Evolutionary conservation across 2,797 vertebrate genomes (phyloP).

Genomic region (Clarias pachynema): DNA sequence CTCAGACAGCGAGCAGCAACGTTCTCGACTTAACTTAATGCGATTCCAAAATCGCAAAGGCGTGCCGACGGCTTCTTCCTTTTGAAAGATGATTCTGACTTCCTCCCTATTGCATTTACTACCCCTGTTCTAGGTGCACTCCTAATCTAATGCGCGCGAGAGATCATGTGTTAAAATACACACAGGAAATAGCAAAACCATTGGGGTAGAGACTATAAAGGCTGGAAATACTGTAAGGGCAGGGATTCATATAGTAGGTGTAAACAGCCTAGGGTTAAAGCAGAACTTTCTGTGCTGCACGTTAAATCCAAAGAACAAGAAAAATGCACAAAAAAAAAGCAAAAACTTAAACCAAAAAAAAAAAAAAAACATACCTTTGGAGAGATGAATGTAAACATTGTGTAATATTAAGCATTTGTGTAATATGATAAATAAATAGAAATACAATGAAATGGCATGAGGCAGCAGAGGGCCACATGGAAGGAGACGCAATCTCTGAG

Average conservation of each 20-base stretch:
- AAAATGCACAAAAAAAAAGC: not conserved
- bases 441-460: not conserved
- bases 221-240: constrained; percentile 1
- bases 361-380: not conserved
- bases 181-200: constrained; percentile 24
- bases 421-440: not conserved
- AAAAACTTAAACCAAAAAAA: not conserved
- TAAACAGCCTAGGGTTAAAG: constrained; percentile 6
- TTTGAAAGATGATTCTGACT: constrained; percentile 34
- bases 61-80: constrained; percentile 22
- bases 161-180: constrained; percentile 34
- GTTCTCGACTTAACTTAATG: constrained; percentile 38
- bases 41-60: constrained; percentile 30
- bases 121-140: constrained; percentile 31
- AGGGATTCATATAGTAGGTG: not conserved
- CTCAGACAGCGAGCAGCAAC: constrained; percentile 22
- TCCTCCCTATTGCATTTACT: constrained; percentile 28
- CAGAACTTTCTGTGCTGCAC: not conserved
- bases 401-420: not conserved
- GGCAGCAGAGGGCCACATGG: not conserved
- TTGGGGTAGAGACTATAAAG: constrained; percentile 19
- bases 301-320: not conserved
- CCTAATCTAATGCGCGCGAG: constrained; percentile 24
- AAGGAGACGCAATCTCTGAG: constrained; percentile 7
- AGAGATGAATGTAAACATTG: not conserved